phyloP scores from a whole-genome alignment of 2,888 invertebrate species.

The Cheilosia vulpina region DNA sequence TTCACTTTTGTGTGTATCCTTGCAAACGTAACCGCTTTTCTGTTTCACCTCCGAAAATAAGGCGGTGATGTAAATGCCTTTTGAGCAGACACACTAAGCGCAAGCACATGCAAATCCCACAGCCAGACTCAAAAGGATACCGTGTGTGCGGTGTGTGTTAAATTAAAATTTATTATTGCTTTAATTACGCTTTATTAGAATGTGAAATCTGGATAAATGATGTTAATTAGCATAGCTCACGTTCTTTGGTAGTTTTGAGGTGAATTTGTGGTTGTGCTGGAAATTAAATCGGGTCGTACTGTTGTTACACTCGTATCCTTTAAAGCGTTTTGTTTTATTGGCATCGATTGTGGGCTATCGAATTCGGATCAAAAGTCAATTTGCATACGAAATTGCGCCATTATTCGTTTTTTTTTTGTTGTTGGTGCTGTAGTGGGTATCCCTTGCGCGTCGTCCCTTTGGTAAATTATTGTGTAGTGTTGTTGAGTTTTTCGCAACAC shows the following conservation, averaged over 20 bases:
- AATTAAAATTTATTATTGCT: conserved; percentile 71
- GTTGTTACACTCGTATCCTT: neutral
- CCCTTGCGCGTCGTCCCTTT: conserved; percentile 8
- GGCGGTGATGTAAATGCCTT: conserved; percentile 69
- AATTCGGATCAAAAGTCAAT: conserved; percentile 68
- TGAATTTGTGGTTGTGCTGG: conserved; percentile 24
- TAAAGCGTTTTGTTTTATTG: conserved; percentile 17
- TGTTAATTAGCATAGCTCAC: conserved; percentile 60
- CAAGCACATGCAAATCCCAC: conserved; percentile 42
- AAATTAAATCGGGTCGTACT: conserved; percentile 10
- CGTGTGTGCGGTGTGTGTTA: conserved; percentile 42
- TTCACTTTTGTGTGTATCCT: neutral
- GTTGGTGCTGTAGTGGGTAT: neutral
- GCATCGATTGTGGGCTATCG: conserved; percentile 68
- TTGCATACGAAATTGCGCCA: conserved; percentile 69
- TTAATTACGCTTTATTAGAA: conserved; percentile 68
- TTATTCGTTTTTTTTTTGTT: conserved; percentile 38
- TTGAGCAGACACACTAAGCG: conserved; percentile 49
- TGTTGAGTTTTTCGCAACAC: conserved; percentile 40
- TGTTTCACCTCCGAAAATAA: conserved; percentile 23
- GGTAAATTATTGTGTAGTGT: neutral
- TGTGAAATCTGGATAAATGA: conserved; percentile 68
- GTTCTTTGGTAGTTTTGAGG: conserved; percentile 32
- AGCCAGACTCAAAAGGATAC: conserved; percentile 42
- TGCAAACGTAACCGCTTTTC: conserved; percentile 8